Evolutionary conservation across 2,113 vertebrate species (phyloP).

Genomic region (Podarcis muralis): DNA sequence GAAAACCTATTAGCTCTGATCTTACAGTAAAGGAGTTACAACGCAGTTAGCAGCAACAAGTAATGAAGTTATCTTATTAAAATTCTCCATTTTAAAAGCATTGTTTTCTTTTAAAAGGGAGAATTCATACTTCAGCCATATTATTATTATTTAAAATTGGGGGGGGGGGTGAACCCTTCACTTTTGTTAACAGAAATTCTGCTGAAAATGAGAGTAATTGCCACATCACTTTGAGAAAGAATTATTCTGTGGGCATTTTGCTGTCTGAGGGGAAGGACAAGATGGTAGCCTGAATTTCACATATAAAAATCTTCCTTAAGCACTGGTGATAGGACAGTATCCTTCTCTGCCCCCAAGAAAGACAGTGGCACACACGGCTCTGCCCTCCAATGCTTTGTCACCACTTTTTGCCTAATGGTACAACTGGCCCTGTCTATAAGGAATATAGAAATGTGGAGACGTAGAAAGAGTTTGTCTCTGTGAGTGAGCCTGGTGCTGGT

Average conservation of each 20-base stretch:
- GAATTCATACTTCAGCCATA: neutral
- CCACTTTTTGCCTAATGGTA: too few relatives aligned
- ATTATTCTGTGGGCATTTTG: neutral
- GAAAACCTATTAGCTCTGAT: neutral
- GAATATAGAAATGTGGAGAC: too few relatives aligned
- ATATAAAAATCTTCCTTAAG: neutral
- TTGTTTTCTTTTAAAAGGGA: neutral
- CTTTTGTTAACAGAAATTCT: neutral
- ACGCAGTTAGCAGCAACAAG: neutral
- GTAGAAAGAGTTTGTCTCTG: too few relatives aligned
- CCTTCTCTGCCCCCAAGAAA: too few relatives aligned
- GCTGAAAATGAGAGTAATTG: neutral
- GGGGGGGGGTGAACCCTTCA: neutral
- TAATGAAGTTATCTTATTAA: neutral
- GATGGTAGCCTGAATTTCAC: neutral
- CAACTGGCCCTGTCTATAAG: too few relatives aligned
- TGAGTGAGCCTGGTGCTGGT: too few relatives aligned
- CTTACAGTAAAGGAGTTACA: neutral
- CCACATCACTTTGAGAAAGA: neutral
- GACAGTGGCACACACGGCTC: neutral
- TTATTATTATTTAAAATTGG: too few relatives aligned
- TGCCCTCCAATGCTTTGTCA: too few relatives aligned
- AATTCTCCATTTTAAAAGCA: neutral
- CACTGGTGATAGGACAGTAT: neutral
- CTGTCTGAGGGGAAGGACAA: neutral